Conservation (phyloP, 2,888 invertebrate genomes). For the Arrhopalites spinosus region DNA sequence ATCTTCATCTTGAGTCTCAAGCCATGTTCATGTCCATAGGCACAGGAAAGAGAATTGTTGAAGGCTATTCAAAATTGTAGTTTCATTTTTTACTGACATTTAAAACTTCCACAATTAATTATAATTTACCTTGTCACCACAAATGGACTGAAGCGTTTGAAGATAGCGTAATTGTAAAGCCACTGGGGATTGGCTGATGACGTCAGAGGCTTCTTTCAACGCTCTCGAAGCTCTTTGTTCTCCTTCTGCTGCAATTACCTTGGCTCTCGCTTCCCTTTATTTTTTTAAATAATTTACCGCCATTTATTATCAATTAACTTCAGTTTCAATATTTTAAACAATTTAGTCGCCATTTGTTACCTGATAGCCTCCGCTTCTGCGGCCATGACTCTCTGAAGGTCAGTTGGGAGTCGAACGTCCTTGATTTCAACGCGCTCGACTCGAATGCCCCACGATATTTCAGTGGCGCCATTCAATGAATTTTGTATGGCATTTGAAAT, state of each 20-base stretch:
- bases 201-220: slow-evolving; percentile 21
- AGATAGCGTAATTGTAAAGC: slow-evolving; percentile 23
- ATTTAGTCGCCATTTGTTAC: too few species aligned
- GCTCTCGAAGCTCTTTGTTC: slow-evolving; percentile 72
- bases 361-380: slow-evolving; percentile 80
- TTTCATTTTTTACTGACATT: too few species aligned
- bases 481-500: slow-evolving; percentile 84
- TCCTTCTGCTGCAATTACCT: slow-evolving; percentile 82
- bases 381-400: slow-evolving; percentile 80
- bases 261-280: slow-evolving; percentile 80
- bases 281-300: too few species aligned
- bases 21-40: too few species aligned
- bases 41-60: too few species aligned
- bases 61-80: too few species aligned
- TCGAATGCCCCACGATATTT: slow-evolving; percentile 92
- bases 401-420: slow-evolving; percentile 76
- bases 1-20: too few species aligned
- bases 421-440: slow-evolving; percentile 95
- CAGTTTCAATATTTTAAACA: too few species aligned
- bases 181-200: not conserved
- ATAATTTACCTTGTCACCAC: not conserved
- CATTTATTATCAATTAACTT: too few species aligned
- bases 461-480: slow-evolving; percentile 82
- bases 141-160: slow-evolving; percentile 10
- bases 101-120: too few species aligned